A percentile compares a stretch with the other conserved stretches of the same genome.
These are phyloP conservation scores for Hydrotaea cyrtoneurina DNA, from an alignment of 2,888 invertebrate genomes.

Conservation along the genomic window DNA sequence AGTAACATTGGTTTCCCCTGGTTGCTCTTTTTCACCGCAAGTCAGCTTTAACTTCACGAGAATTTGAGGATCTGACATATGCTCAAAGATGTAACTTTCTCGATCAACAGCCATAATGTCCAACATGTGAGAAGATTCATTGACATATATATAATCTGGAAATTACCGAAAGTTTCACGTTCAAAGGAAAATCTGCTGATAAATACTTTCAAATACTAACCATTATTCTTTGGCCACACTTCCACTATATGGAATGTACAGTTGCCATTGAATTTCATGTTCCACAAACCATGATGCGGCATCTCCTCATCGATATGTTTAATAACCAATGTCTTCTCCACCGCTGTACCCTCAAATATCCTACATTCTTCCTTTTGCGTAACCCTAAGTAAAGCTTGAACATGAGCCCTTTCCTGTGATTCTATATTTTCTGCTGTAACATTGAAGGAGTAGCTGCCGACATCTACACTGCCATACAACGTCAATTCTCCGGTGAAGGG, in stretches of 20 bases:
- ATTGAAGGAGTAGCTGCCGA: slow-evolving; percentile 70
- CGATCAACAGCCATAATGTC: slow-evolving; percentile 71
- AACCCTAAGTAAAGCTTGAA: slow-evolving; percentile 66
- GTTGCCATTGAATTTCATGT: slow-evolving; percentile 63
- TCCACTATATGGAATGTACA: slow-evolving; percentile 69
- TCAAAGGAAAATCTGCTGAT: too few relatives aligned
- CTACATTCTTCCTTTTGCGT: slow-evolving; percentile 68
- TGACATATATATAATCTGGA: slow-evolving; percentile 71
- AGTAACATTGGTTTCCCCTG: not conserved
- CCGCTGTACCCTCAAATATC: slow-evolving; percentile 61
- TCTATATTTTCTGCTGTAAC: slow-evolving; percentile 67
- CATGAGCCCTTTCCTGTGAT: slow-evolving; percentile 56
- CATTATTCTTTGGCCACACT: slow-evolving; percentile 70
- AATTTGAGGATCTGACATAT: slow-evolving; percentile 70
- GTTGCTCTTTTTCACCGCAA: slow-evolving; percentile 52
- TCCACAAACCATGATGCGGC: slow-evolving; percentile 68
- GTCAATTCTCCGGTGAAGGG: slow-evolving; percentile 68
- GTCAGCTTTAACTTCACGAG: slow-evolving; percentile 68
- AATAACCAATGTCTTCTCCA: slow-evolving; percentile 69
- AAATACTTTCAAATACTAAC: too few relatives aligned
- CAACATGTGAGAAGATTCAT: slow-evolving; percentile 69
- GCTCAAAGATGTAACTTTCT: slow-evolving; percentile 69
- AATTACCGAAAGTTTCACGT: slow-evolving; percentile 47
- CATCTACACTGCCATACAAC: slow-evolving; percentile 64
- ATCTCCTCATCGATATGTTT: slow-evolving; percentile 71